phyloP scores from a whole-genome alignment of 1,140 invertebrate genomes.

The Ctenoplectra terminalis region DNA sequence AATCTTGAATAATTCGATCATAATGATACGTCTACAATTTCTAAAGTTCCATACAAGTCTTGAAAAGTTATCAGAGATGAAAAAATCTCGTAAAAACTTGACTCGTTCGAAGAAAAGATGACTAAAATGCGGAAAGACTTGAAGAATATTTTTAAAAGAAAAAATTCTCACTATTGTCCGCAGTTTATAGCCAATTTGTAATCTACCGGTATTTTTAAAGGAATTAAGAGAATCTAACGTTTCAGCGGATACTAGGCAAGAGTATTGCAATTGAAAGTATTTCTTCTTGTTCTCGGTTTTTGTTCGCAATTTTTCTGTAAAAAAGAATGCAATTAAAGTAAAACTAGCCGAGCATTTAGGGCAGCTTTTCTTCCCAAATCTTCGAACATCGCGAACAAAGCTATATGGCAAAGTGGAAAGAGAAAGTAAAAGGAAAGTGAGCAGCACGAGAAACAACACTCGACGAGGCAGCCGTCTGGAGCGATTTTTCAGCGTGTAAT shows the following conservation, averaged over 20 bases:
- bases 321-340: not conserved
- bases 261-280: not conserved
- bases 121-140: not conserved
- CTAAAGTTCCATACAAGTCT: not conserved
- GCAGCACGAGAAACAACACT: slow-evolving; percentile 7
- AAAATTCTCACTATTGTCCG: not conserved
- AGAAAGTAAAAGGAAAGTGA: slow-evolving; percentile 28
- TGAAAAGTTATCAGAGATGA: not conserved
- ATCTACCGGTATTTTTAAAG: no score
- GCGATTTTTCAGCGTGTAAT: slow-evolving; percentile 39
- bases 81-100: not conserved
- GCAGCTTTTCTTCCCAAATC: not conserved
- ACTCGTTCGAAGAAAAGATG: not conserved
- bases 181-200: not conserved
- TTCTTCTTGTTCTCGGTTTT: not conserved
- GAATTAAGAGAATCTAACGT: not conserved
- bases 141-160: no score
- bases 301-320: not conserved
- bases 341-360: not conserved
- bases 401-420: slow-evolving; percentile 16
- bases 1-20: not conserved
- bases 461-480: slow-evolving; percentile 19
- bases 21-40: no score
- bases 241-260: not conserved
- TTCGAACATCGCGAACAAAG: not conserved